Evolutionary conservation across 2,797 vertebrate genomes (phyloP), one percentile per base, ranked within the genome.

Genomic region (Enteromius thamalakanensis): DNA sequence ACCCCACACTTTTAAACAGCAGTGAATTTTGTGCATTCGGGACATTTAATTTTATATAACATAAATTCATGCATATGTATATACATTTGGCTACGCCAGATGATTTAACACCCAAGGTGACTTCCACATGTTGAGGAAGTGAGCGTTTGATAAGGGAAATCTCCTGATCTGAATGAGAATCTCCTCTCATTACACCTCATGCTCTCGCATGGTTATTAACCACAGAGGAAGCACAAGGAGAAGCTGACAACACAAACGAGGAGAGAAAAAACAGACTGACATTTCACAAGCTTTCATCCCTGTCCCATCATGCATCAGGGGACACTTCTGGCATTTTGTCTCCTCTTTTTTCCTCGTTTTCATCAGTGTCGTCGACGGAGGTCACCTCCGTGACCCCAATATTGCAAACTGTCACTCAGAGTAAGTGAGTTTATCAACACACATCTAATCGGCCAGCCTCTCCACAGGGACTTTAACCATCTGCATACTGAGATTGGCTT

Each of bases 381-480:
- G 82, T 94, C 95, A 96, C 96, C 96, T 76, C 87, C 70, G 85
- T 79, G 94, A 95, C 96, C 97, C 94, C 93, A 94, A 94, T 95
- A 92, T 94, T 92, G 94, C 94, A 91, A 91, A 91, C 95, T 96
- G 97, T 96, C 97, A 96, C 93, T 97, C 97, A 97, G 92, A 90
- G 69, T 94, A 94, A 97, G 94, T 91, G 94, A 95, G 95, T 97
- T 96, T 96, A 97, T 97, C 96, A 96, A 95, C 96, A 96, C 89
- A 88, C 88, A 94, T 84, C 87, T 94, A 95, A 96, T 93, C 89
- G 4, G 58, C 83, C 65, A 21, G 78, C 89, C 87, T 77, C 91
- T 92, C 93, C 89, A 0, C 87, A 1, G 93, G 96, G 94, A 94
- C 93, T 93, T 93, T 94, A 92, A 95, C 94, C 94, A 96, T 97